Base-by-base conservation (phyloP, 2,797 vertebrate genomes). In the Sebastes itinus region DNA sequence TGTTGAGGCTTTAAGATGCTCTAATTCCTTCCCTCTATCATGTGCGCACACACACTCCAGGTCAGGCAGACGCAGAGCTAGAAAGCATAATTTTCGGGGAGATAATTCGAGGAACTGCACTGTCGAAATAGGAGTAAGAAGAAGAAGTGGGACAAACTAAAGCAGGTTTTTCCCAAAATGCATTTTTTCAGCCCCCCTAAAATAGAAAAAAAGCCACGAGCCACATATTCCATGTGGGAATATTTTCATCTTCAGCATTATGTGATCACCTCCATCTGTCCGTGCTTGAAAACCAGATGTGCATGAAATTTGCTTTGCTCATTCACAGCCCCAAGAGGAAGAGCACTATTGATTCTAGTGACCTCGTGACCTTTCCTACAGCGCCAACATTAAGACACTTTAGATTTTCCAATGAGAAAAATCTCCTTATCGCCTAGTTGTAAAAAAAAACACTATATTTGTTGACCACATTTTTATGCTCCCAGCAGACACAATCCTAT, bases 1-100 rank as follows among this genome's bases (percentile, higher is more conserved):
- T 91, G 88, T 84, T 89, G 88, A 92, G 87, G 89, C 83, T 91
- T 92, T 92, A 92, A 90, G 89, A 91, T 75, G 85, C 86, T 90
- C 80, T 93, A 93, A 93, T 91, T 92, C 91, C 91, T 87, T 80
- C 71, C n/a, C 32, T 85, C 68, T 80, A 73, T 85, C 77, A 69
- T 7, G n/a, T 65, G 25, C 75, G 4, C 68, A 60, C 62, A 72
- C 71, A 63, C 62, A 72, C 71, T 75, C 78, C 80, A 56, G 77
- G 87, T 90, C 82, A 84, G 58, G 81, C 80, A 79, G 83, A 88
- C 72, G 68, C 67, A 1, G 70, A 80, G 85, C 83, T 82, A 59
- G 85, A 88, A 89, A 90, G 80, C 89, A 86, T 85, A 5, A 79
- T 87, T 83, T 86, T 2, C 38, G 56, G 55, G 66, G 58, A 74